Evolutionary conservation across 2,113 vertebrate genomes (phyloP).

Genomic region (Sylvietta virens): DNA sequence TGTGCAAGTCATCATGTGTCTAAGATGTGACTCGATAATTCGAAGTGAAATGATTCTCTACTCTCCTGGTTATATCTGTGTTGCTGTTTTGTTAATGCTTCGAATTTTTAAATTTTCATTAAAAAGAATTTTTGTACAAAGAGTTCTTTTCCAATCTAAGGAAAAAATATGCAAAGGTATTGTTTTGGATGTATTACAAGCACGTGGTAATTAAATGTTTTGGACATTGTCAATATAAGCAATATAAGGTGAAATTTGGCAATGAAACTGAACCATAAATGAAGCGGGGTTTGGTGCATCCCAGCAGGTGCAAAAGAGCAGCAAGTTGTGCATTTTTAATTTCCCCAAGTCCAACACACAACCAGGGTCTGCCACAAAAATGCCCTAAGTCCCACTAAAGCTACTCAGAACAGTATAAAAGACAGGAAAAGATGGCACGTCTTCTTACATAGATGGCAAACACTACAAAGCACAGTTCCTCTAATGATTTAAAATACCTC

Average conservation of each 20-base stretch:
- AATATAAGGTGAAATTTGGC: background rate
- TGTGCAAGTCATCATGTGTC: background rate
- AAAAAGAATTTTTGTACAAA: background rate
- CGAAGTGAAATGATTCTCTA: background rate
- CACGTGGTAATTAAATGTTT: background rate
- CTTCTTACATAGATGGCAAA: background rate
- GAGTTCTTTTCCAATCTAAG: background rate
- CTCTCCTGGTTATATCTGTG: background rate
- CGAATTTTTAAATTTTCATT: background rate
- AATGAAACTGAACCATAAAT: background rate
- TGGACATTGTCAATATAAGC: background rate
- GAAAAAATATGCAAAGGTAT: background rate
- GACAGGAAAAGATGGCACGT: background rate
- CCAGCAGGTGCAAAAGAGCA: background rate
- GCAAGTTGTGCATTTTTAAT: background rate
- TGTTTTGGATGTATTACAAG: background rate
- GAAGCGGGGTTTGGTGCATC: accelerated
- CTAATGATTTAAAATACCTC: background rate
- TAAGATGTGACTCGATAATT: background rate
- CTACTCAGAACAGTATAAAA: background rate
- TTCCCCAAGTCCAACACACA: background rate
- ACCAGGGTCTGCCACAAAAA: background rate
- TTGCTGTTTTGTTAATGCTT: background rate
- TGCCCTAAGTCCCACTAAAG: background rate
- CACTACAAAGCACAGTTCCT: background rate